Evolutionary conservation across 2,888 invertebrate species (phyloP), one percentile per base, ranked within the genome.

Genomic region (Papilio demoleus): DNA sequence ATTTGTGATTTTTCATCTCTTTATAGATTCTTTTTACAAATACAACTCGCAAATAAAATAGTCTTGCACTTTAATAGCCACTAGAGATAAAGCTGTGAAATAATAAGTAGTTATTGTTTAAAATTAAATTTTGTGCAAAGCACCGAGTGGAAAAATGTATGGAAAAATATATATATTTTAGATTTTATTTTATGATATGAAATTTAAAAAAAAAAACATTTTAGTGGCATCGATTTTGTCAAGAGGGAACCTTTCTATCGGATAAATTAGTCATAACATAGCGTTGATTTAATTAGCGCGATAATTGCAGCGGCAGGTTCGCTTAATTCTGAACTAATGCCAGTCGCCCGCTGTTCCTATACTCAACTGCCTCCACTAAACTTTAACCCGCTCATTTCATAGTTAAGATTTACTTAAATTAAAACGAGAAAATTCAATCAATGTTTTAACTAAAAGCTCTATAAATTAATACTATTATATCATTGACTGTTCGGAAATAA

Each of bases 201-300:
- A n/a, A n/a, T n/a, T 31, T 27, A 24, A 17, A 34, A 36, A 59
- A 12, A 4, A 5, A 63, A 56, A 66, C 67, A 68, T 70, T 70
- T 71, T 67, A 70, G 40, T 40, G 47, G 65, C 64, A 45, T 70
- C 64, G 61, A 68, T 56, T 71, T 58, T 50, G 47, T 53, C 60
- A 61, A 65, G 72, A 61, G 65, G 47, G 68, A 70, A 66, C 60
- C 27, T 73, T 73, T 72, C 84, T 85, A 81, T 83, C 81, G 79
- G 80, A 84, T 85, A 88, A 89, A 90, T 90, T 90, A 89, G 88
- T 90, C 85, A 88, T 88, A 88, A 82, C 81, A 78, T 78, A 80
- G 80, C 82, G 81, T 80, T 77, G 81, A 85, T 85, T 88, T 90
- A 90, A 90, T 89, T 88, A 89, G 81, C 84, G 89, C 79, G 81